Percentiles rank a stretch among this genome's conserved stretches.
Conservation (phyloP, 2,113 vertebrate genomes). For the Phylloscopus trochilus region DNA sequence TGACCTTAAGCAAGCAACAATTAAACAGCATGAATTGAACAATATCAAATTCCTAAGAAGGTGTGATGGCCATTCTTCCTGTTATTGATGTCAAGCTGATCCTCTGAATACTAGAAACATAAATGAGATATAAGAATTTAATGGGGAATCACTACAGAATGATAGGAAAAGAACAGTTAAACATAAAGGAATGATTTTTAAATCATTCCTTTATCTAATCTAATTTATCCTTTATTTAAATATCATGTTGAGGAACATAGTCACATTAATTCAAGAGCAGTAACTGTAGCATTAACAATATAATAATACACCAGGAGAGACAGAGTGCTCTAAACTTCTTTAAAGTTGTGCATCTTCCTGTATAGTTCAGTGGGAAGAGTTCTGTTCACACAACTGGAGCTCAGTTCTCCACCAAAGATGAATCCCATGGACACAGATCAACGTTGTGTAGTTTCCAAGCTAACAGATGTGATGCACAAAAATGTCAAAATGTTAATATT, state of each 20-base stretch:
- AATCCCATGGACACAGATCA: neutral
- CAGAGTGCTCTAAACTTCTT: neutral
- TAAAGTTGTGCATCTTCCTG: neutral
- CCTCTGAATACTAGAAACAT: neutral
- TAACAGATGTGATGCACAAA: neutral
- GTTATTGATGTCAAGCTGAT: neutral
- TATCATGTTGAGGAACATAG: neutral
- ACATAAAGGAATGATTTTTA: neutral
- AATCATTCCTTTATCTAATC: too few species aligned
- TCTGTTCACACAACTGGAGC: neutral
- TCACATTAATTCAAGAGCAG: neutral
- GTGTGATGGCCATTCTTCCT: neutral
- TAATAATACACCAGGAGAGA: neutral
- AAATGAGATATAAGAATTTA: neutral
- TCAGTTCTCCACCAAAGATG: accelerated
- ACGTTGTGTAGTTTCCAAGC: neutral
- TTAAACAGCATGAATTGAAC: neutral
- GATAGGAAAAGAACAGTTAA: neutral
- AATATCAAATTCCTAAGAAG: neutral
- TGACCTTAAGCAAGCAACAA: neutral
- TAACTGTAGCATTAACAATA: neutral
- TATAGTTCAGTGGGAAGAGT: neutral
- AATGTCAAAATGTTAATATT: neutral
- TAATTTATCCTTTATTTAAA: too few species aligned
- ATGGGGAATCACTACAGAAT: neutral